Percentiles rank a stretch among this genome's conserved stretches.
These are phyloP conservation scores for Pandemis heparana DNA, from an alignment of 2,888 invertebrate genomes.

Conservation along the genomic window DNA sequence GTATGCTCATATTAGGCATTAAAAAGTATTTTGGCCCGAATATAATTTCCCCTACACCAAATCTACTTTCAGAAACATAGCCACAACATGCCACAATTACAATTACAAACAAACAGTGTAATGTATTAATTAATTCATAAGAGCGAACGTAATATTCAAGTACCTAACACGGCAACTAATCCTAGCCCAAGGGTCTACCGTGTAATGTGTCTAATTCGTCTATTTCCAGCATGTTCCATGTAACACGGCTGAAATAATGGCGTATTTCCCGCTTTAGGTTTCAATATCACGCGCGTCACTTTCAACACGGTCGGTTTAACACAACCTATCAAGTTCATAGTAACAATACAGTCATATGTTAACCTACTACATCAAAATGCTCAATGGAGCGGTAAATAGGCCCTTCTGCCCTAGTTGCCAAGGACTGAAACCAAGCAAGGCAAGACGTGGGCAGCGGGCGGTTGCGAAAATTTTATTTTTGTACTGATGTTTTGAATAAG, in stretches of 20 bases:
- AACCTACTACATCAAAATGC: conserved; percentile 68
- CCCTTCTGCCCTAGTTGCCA: conserved; percentile 78
- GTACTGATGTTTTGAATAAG: neutral
- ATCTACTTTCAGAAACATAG: neutral
- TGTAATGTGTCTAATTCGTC: neutral
- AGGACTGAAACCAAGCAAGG: conserved; percentile 63
- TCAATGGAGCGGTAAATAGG: conserved; percentile 78
- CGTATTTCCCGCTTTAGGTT: conserved; percentile 10
- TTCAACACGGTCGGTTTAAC: conserved; percentile 29
- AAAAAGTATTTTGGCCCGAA: too few species aligned
- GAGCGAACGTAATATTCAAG: neutral
- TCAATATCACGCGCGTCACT: conserved; percentile 7
- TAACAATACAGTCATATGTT: conserved; percentile 43
- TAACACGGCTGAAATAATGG: conserved; percentile 22
- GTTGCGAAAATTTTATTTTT: neutral
- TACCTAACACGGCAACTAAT: conserved; percentile 8
- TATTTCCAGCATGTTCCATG: conserved; percentile 3
- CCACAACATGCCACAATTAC: neutral
- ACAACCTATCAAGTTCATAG: conserved; percentile 30
- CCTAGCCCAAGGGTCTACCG: neutral
- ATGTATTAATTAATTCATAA: neutral
- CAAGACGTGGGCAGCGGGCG: conserved; percentile 21
- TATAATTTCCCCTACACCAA: neutral
- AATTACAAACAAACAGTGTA: neutral
- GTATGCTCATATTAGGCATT: too few species aligned